phyloP scores from a whole-genome alignment of 2,113 vertebrate species.

The Amphiprion percula region DNA sequence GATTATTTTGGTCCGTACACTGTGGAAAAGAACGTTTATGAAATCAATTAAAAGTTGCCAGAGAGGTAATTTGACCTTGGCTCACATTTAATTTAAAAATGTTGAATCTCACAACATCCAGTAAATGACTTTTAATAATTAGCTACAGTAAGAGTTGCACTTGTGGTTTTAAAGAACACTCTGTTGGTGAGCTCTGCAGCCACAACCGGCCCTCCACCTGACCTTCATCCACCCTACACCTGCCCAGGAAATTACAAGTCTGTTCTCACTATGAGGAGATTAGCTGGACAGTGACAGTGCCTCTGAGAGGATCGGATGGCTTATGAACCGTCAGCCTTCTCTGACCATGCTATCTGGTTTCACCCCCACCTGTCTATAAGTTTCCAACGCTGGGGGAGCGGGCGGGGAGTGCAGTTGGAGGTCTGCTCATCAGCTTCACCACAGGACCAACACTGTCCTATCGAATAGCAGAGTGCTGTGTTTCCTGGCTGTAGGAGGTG shows the following conservation, averaged over 20 bases:
- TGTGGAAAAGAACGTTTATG: too few species aligned
- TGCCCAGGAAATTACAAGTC: slow-evolving; percentile 6
- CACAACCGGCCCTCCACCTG: not conserved
- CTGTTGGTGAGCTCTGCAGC: not conserved
- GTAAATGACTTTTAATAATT: too few species aligned
- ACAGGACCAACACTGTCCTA: slow-evolving; percentile 5
- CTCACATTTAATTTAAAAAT: too few species aligned
- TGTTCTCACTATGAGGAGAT: slow-evolving; percentile 38
- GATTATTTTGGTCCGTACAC: not conserved
- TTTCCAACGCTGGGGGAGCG: slow-evolving; percentile 10
- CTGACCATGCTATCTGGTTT: slow-evolving; percentile 52
- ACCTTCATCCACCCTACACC: slow-evolving; percentile 20
- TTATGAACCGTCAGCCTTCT: slow-evolving; percentile 30
- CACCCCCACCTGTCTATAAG: slow-evolving; percentile 44
- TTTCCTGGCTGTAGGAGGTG: not conserved
- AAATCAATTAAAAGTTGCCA: not conserved
- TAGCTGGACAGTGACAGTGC: slow-evolving; percentile 5
- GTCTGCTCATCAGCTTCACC: slow-evolving; percentile 35
- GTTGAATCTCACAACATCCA: too few species aligned
- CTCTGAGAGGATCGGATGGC: slow-evolving; percentile 51
- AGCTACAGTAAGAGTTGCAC: not conserved
- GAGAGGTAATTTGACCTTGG: not conserved
- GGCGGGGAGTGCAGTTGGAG: slow-evolving; percentile 7
- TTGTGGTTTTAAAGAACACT: not conserved
- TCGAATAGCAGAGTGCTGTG: slow-evolving; percentile 39